Evolutionary conservation across 2,797 vertebrate species (phyloP), one percentile per base, ranked within the genome.

Genomic region (Hipposideros larvatus): DNA sequence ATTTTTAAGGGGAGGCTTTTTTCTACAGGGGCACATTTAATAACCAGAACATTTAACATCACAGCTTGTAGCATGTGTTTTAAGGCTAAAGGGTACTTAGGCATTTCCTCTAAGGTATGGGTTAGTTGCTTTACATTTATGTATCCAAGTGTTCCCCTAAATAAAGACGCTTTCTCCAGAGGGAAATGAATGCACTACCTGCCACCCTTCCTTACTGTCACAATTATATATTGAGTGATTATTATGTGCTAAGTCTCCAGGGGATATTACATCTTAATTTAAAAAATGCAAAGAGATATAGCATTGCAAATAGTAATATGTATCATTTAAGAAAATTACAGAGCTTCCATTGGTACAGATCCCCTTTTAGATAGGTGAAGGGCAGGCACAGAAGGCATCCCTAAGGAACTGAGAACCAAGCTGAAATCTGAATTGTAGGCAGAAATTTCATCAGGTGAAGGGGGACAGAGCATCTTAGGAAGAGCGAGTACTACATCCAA

Each of bases 201-300:
- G n/a, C 22, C 59, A 90, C 46, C 71, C 55, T 37, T 80, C 59
- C 74, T 82, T 46, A 85, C 24, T 71, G 34, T 7, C 31, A 46
- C 51, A 66, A 80, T 94, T 91, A 91, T 31, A 59, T 91, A 92
- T 46, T 74, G 24, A 94, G 31, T 66, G 78, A 75, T 68, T 71
- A 26, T n/a, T 61, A 73, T 82, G 51, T 83, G 41, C 4, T 46
- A 65, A 89, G 9, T 21, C 48, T 41, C 2, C 21, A 51, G 3
- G 66, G 22, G 18, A 68, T 71, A 55, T 19, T 68, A 53, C 14
- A 68, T 37, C 75, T 55, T 79, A n/a, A 46, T 61, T 93, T 79
- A 11, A 21, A 84, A 95, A 96, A 90, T 53, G 2, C 51, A 71
- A 7, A 80, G 61, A 90, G 26, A 63, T 41, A 71, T 4, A 18